Evolutionary conservation across 92 coral and sea anemone species (phyloP).

Genomic region (Hydrozoanthus gracilis): DNA sequence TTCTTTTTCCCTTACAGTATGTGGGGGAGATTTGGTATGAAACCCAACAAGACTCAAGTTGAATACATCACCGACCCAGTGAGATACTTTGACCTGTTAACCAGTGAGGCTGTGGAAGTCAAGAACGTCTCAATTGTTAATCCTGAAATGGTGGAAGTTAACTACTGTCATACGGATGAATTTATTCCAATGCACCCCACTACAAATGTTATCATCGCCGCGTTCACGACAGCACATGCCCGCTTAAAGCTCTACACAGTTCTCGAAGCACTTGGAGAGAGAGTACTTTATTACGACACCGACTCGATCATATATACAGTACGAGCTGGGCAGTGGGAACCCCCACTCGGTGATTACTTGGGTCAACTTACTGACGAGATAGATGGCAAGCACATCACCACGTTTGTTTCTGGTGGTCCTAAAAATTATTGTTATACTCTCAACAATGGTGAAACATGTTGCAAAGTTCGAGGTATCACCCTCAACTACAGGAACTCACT

Average conservation of each 20-base stretch:
- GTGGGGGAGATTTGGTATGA: conserved; percentile 66
- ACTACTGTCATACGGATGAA: conserved; percentile 32
- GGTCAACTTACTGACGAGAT: conserved; percentile 55
- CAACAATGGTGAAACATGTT: conserved; percentile 32
- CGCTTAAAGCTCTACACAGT: conserved; percentile 26
- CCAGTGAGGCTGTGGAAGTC: conserved; percentile 37
- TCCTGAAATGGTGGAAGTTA: conserved; percentile 36
- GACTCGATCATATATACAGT: conserved; percentile 29
- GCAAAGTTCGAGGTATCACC: conserved; percentile 57
- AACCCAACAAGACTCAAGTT: conserved; percentile 54
- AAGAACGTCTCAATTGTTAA: conserved; percentile 56
- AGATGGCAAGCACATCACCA: conserved; percentile 34
- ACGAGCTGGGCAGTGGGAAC: conserved; percentile 37
- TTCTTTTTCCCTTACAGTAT: conserved; percentile 1
- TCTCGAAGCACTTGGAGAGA: not conserved
- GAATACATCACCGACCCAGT: not conserved
- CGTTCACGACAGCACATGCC: conserved; percentile 48
- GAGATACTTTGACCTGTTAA: conserved; percentile 53
- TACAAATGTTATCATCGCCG: conserved; percentile 54
- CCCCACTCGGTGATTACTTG: conserved; percentile 39
- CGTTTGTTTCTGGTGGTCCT: conserved; percentile 65
- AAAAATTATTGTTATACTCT: conserved; percentile 57
- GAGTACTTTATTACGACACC: conserved; percentile 48
- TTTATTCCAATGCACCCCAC: conserved; percentile 33
- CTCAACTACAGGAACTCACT: conserved; percentile 43